phyloP scores from a whole-genome alignment of 2,888 invertebrate species.

The Orchesella flavescens region DNA sequence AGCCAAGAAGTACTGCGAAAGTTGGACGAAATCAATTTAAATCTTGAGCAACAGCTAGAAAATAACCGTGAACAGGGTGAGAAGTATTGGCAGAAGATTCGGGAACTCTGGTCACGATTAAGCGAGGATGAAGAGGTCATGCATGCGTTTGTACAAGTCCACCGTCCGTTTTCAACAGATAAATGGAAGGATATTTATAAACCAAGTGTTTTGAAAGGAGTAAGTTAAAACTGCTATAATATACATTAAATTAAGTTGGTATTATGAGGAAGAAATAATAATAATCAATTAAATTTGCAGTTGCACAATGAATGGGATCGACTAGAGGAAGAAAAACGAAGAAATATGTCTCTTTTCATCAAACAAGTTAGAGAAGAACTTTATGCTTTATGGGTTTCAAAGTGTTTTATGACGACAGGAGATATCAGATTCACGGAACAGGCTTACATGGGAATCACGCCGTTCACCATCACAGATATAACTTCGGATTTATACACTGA shows the following conservation, averaged over 20 bases:
- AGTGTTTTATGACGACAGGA: constrained; percentile 78
- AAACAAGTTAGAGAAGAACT: constrained; percentile 83
- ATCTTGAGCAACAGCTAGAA: constrained; percentile 18
- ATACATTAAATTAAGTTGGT: not conserved
- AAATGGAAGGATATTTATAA: constrained; percentile 29
- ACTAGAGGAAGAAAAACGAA: constrained; percentile 83
- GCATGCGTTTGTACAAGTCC: constrained; percentile 48
- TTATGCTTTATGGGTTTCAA: constrained; percentile 83
- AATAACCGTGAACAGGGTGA: constrained; percentile 29
- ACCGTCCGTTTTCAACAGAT: constrained; percentile 17
- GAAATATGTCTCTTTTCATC: constrained; percentile 82
- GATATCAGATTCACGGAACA: constrained; percentile 67
- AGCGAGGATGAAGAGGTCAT: constrained; percentile 57
- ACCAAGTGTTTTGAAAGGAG: constrained; percentile 57
- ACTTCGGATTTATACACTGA: constrained; percentile 84
- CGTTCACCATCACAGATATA: constrained; percentile 78
- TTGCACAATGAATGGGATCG: constrained; percentile 82
- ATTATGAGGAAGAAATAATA: no score
- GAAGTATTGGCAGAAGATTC: constrained; percentile 60
- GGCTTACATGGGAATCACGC: constrained; percentile 72
- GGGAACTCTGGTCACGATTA: constrained; percentile 61
- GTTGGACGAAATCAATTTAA: constrained; percentile 45
- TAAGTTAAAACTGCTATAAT: constrained; percentile 39
- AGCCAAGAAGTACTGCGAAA: constrained; percentile 39
- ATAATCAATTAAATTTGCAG: no score